phyloP scores from a whole-genome alignment of 2,888 invertebrate genomes.

The Scelioninae gen. 2 region DNA sequence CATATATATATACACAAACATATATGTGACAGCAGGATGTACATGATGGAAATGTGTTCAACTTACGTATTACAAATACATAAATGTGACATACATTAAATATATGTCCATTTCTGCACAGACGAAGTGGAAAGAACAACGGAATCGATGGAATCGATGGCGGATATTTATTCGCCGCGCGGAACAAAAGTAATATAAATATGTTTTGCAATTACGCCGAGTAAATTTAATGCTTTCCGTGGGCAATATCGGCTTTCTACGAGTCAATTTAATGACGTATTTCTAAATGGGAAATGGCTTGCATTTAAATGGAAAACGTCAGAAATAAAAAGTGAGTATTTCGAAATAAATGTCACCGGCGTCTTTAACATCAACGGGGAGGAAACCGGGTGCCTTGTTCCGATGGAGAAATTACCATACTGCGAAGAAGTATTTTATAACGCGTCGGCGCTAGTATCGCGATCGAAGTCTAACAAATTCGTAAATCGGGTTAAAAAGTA shows the following conservation, averaged over 20 bases:
- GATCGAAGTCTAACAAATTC: neutral
- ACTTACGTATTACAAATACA: no score
- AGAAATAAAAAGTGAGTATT: slow-evolving; percentile 21
- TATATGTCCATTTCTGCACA: no score
- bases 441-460: neutral
- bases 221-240: slow-evolving; percentile 5
- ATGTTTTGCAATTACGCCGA: slow-evolving; percentile 9
- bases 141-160: no score
- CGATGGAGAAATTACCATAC: slow-evolving; percentile 28
- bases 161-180: neutral
- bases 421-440: slow-evolving; percentile 9
- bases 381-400: slow-evolving; percentile 24
- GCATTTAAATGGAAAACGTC: slow-evolving; percentile 40
- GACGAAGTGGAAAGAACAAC: no score
- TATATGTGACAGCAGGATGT: no score
- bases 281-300: slow-evolving; percentile 27
- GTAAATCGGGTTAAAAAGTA: no score
- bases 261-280: slow-evolving; percentile 27
- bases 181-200: slow-evolving; percentile 6
- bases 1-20: no score
- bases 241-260: slow-evolving; percentile 7
- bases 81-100: no score
- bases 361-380: slow-evolving; percentile 19
- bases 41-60: no score
- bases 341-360: slow-evolving; percentile 14